Conservation (phyloP, 1,140 invertebrate species). For the Drosophila willistoni region DNA sequence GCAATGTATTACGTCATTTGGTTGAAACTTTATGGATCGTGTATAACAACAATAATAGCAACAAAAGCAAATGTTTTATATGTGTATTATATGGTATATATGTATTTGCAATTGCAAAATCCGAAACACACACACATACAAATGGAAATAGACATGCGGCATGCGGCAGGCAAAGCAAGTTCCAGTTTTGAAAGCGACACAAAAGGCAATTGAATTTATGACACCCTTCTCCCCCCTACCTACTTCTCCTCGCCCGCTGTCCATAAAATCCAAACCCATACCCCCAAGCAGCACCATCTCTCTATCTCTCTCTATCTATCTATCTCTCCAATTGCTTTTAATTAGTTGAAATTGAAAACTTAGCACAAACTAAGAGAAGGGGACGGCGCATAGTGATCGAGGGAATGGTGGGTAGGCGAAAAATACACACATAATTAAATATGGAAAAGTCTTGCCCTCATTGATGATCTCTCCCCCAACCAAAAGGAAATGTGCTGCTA, state of each 20-base stretch:
- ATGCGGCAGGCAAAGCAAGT: constrained; percentile 28
- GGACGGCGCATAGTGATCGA: background rate
- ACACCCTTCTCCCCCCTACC: constrained; percentile 1
- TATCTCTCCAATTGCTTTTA: constrained; percentile 21
- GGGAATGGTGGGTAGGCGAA: too few species aligned
- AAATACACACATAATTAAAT: constrained; percentile 55
- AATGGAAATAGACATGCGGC: background rate
- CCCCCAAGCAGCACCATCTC: background rate
- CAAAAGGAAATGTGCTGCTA: constrained; percentile 20
- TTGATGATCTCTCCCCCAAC: constrained; percentile 27
- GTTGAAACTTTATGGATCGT: constrained; percentile 13
- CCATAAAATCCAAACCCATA: too few species aligned
- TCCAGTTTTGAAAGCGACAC: constrained; percentile 33
- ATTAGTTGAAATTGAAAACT: constrained; percentile 66
- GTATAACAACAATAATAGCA: background rate
- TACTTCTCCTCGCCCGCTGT: too few species aligned
- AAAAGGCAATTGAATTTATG: constrained; percentile 47
- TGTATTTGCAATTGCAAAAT: constrained; percentile 42
- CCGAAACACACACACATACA: constrained; percentile 36
- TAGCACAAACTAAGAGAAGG: background rate
- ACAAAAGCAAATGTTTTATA: constrained; percentile 10
- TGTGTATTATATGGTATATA: constrained; percentile 6
- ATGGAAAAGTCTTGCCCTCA: constrained; percentile 56
- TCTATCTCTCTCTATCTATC: background rate
- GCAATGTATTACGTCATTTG: constrained; percentile 8